phyloP scores from a whole-genome alignment of 2,797 vertebrate genomes.

The Epinephelus malabaricus region DNA sequence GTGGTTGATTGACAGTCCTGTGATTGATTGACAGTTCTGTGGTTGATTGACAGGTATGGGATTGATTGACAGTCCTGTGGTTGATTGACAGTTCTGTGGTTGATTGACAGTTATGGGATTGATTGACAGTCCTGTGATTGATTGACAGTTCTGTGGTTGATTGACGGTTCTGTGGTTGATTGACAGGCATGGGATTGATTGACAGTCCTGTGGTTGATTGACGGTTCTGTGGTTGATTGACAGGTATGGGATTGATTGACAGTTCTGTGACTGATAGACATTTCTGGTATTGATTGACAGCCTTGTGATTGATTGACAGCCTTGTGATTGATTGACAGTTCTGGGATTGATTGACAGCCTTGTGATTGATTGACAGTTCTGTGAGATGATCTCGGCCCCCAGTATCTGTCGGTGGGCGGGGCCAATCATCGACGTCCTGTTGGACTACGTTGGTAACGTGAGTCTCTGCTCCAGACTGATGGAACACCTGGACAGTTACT shows the following conservation, averaged over 20 bases:
- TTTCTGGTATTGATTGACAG: too few relatives aligned
- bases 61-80: slow-evolving; percentile 1
- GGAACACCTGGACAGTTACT: slow-evolving; percentile 94
- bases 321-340: background rate
- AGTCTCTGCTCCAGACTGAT: slow-evolving; percentile 91
- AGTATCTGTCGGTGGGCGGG: slow-evolving; percentile 92
- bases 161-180: too few relatives aligned
- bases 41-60: background rate
- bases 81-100: slow-evolving; percentile 86
- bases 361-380: slow-evolving; percentile 81
- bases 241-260: background rate
- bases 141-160: too few relatives aligned
- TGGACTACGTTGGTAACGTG: slow-evolving; percentile 96
- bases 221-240: too few relatives aligned
- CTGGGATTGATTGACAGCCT: background rate
- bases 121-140: too few relatives aligned
- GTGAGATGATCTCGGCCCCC: slow-evolving; percentile 92
- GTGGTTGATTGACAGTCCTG: too few relatives aligned
- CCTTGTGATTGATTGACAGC: too few relatives aligned
- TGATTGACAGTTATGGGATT: too few relatives aligned
- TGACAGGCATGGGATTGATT: too few relatives aligned
- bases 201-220: too few relatives aligned
- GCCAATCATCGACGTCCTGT: slow-evolving; percentile 93
- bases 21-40: too few relatives aligned
- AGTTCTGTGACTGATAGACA: too few relatives aligned